Base-by-base conservation (phyloP, 1,140 invertebrate species). In the Hetaerina americana region DNA sequence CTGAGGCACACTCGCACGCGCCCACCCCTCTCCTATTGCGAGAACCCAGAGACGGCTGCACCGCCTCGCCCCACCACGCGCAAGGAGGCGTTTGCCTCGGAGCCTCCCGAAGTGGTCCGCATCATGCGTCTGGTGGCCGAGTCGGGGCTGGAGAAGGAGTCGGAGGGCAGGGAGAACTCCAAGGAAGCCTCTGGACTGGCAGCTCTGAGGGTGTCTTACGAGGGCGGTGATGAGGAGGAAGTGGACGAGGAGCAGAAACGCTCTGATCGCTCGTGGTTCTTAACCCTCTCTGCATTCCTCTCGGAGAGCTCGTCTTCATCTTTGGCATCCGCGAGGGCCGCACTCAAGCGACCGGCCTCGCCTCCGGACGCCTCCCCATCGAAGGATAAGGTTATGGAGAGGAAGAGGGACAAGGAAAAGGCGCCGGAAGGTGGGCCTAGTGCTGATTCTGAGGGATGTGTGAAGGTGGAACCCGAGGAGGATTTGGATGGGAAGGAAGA, bases 21-120 rank as follows among this genome's bases (percentile, higher is more conserved):
- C 70, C 76, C 77, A 10, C n/a, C 72, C 24, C 25, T 77, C 18
- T 26, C 49, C 24, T 77, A 71, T 70, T 74, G 75, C 70, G 57
- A 28, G 27, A 77, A 73, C 70, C 74, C 72, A 25, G 66, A 73
- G 6, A 69, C 69, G 69, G 27, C 69, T 69, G 27, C 57, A 15
- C 71, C 57, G n/a, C 75, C 74, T 25, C 73, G 74, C 66, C 77
- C 75, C 70, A 76, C 75, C 73, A 71, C 75, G 26, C 27, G 77
- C 12, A 70, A 74, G 10, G 66, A 77, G 3, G 40, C 75, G 12
- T 73, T 77, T 28, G 72, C 73, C 18, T 31, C 31, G 24, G 76
- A 77, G 72, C 69, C 71, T 25, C 70, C 74, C 2, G 72, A 73
- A 12, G 66, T 77, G 5, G 66, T 76, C n/a, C 66, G 72, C 24